These are phyloP conservation scores for Clanis bilineata DNA, from an alignment of 2,888 invertebrate genomes.

Conservation along the genomic window DNA sequence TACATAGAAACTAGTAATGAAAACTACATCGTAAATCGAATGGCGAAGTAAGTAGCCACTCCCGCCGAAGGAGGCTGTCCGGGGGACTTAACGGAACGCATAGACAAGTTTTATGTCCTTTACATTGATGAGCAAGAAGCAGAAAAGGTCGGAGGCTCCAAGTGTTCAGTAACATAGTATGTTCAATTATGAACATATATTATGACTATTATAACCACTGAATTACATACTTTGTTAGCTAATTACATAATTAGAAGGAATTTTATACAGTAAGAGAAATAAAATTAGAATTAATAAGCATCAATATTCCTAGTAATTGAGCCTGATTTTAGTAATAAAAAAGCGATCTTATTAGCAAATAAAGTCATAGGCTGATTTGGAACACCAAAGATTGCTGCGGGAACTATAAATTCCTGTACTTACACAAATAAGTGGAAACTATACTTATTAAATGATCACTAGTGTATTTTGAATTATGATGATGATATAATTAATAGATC, in stretches of 20 bases:
- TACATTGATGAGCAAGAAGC: constrained; percentile 66
- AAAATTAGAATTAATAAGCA: background rate
- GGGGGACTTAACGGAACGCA: constrained; percentile 59
- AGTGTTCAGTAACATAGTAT: constrained; percentile 21
- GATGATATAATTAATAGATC: background rate
- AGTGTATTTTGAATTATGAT: no score
- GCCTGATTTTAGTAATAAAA: background rate
- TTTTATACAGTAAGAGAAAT: constrained; percentile 4
- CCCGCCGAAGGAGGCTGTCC: constrained; percentile 41
- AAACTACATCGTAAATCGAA: constrained; percentile 62
- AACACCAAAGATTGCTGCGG: background rate
- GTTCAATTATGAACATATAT: constrained; percentile 17
- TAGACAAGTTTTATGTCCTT: constrained; percentile 65
- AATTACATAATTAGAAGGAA: constrained; percentile 16
- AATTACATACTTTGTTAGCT: constrained; percentile 19
- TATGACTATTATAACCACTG: constrained; percentile 23
- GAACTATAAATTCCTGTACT: constrained; percentile 1
- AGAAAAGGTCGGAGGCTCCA: constrained; percentile 45
- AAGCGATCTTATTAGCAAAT: background rate
- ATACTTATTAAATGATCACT: background rate
- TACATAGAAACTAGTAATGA: constrained; percentile 49
- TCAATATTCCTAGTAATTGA: background rate
- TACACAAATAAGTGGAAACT: constrained; percentile 16
- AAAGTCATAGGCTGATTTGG: background rate
- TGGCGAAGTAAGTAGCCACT: constrained; percentile 48